A percentile compares a stretch with the other conserved stretches of the same genome.
Evolutionary conservation across 2,888 invertebrate species (phyloP).

Genomic region (Phengaris alcon): DNA sequence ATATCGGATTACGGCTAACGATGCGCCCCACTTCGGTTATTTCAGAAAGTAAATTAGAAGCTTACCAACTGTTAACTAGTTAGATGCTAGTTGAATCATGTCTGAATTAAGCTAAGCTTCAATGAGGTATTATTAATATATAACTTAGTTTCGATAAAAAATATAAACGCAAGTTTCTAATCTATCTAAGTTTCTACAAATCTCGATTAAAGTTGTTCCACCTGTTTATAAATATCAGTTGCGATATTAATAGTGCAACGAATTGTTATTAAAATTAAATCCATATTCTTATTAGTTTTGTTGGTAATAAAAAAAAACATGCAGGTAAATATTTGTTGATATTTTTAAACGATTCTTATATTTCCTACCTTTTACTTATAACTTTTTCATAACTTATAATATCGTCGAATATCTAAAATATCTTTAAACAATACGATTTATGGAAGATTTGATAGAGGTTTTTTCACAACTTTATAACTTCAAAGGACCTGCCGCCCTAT

Average conservation of each 20-base stretch:
- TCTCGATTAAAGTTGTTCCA: no score
- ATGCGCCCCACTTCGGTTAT: conserved; percentile 4
- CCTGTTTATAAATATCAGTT: no score
- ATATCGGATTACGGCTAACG: neutral
- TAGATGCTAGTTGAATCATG: neutral
- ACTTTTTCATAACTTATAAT: no score
- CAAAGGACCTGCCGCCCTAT: neutral
- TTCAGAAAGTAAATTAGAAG: conserved; percentile 2
- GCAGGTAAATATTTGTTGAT: no score
- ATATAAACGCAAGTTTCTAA: neutral
- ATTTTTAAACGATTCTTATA: no score
- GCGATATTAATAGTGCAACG: no score
- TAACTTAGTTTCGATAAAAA: neutral
- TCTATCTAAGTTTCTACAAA: no score
- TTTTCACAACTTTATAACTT: neutral
- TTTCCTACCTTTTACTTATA: no score
- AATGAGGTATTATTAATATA: neutral
- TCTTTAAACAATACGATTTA: neutral
- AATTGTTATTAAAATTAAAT: no score
- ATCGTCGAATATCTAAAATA: no score
- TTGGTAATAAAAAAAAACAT: no score
- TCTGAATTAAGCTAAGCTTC: neutral
- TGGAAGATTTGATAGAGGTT: neutral
- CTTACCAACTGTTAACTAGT: neutral
- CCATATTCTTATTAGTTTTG: no score